These are phyloP conservation scores for Haliaeetus leucogaster DNA, from an alignment of 2,113 vertebrate genomes.

Conservation along the genomic window DNA sequence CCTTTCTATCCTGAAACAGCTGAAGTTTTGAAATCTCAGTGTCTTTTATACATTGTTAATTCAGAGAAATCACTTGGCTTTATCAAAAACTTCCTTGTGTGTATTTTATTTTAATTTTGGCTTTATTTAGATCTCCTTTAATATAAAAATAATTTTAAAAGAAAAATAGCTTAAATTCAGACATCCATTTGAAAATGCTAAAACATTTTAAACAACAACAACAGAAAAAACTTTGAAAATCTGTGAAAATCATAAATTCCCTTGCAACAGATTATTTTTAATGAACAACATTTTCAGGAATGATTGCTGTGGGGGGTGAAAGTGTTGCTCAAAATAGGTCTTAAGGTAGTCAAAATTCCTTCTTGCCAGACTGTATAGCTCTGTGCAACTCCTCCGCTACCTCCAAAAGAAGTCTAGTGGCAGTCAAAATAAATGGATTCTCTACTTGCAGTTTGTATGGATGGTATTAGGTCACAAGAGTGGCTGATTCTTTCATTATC, in stretches of 20 bases:
- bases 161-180: not conserved
- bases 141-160: not conserved
- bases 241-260: not conserved
- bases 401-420: not conserved
- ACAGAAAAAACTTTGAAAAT: not conserved
- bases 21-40: not conserved
- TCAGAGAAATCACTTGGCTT: not conserved
- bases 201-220: not conserved
- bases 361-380: not conserved
- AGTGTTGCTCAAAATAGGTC: not conserved
- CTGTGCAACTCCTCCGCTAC: not conserved
- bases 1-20: not conserved
- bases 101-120: not conserved
- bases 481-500: not conserved
- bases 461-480: not conserved
- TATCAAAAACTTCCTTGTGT: rapidly evolving
- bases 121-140: not conserved
- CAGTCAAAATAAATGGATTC: not conserved
- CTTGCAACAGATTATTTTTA: not conserved
- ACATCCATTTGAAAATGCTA: not conserved
- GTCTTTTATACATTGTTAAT: not conserved
- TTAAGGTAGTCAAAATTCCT: not conserved
- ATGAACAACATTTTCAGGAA: not conserved
- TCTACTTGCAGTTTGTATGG: not conserved
- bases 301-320: rapidly evolving